Base-by-base conservation (phyloP, 23 tunicate species). In the Styela clava region DNA sequence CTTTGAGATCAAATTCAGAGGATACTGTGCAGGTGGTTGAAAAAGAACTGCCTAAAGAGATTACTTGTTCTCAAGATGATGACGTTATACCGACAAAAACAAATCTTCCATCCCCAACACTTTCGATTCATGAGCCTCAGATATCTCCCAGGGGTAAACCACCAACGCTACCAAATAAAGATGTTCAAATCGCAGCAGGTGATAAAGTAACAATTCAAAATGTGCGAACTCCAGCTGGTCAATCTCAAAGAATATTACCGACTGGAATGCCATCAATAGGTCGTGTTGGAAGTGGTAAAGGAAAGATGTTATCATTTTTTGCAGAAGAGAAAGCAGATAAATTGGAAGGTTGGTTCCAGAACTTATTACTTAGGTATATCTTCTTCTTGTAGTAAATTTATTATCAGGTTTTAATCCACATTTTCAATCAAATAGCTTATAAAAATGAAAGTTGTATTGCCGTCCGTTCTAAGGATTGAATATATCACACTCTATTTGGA, bases 61-160 rank as follows among this genome's bases (percentile, higher is more conserved):
- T 5, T 26, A 5, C 35, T 3, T 5, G 7, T 26, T 31, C 16
- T 32, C 9, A 7, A 3, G 34, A 71, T 30, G 37, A 28, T 3
- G 34, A 2, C 5, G 16, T 21, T 30, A 34, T 26, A 30, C 35
- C 32, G 12, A 31, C 34, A 71, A 21, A 27, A 71, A 5, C 77
- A 21, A 34, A 29, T 30, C 34, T 30, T 26, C 65, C 81, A 44
- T 51, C 64, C 0, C 65, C 81, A 19, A 72, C 19, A 31, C 78
- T 0, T 31, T 72, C 78, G 25, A 16, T 31, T 33, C 36, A n/a
- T 31, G 78, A 72, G n/a, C 78, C 78, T 24, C 78, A 72, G 52
- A 18, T 33, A n/a, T 31, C 51, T 72, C 78, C 78, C 19, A 23
- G 52, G 16, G 44, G 44, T 31, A 29, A 23, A 23, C 26, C 36